Evolutionary conservation across 2,888 invertebrate genomes (phyloP).

Genomic region (Aphodius granarius): DNA sequence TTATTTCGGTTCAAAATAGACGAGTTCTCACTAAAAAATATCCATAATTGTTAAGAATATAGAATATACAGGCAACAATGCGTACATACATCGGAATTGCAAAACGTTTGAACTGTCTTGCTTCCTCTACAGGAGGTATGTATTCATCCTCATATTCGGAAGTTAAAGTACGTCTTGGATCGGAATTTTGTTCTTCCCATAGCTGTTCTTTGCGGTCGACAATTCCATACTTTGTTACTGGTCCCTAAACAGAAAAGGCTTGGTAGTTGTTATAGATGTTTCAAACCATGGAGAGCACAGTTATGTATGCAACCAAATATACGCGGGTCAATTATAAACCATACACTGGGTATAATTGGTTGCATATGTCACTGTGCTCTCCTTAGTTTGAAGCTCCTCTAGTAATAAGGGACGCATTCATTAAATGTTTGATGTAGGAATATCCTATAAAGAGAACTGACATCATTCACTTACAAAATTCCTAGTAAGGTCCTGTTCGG

Average conservation of each 20-base stretch:
- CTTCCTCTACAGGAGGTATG: conserved; percentile 49
- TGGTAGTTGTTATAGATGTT: not conserved
- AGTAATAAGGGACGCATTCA: too few relatives aligned
- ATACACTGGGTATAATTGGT: too few relatives aligned
- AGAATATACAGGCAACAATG: not conserved
- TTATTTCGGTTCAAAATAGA: conserved; percentile 21
- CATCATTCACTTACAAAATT: conserved; percentile 43
- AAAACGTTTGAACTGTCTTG: conserved; percentile 45
- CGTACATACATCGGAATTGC: conserved; percentile 22
- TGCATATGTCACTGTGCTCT: too few relatives aligned
- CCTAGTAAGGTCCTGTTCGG: conserved; percentile 19
- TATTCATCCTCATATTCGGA: conserved; percentile 54
- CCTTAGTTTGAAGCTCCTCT: too few relatives aligned
- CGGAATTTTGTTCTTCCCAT: conserved; percentile 57
- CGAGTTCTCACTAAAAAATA: conserved; percentile 15
- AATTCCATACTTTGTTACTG: conserved; percentile 57
- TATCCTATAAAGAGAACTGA: not conserved
- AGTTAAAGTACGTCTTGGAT: conserved; percentile 49
- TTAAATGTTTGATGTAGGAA: too few relatives aligned
- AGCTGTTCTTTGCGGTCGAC: conserved; percentile 51
- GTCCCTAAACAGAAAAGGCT: conserved; percentile 48
- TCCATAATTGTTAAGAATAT: not conserved
- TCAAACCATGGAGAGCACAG: not conserved
- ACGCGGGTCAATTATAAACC: too few relatives aligned
- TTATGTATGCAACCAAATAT: too few relatives aligned